These are phyloP conservation scores for Microtus richardsoni DNA, from an alignment of 2,113 vertebrate species.

Conservation along the genomic window DNA sequence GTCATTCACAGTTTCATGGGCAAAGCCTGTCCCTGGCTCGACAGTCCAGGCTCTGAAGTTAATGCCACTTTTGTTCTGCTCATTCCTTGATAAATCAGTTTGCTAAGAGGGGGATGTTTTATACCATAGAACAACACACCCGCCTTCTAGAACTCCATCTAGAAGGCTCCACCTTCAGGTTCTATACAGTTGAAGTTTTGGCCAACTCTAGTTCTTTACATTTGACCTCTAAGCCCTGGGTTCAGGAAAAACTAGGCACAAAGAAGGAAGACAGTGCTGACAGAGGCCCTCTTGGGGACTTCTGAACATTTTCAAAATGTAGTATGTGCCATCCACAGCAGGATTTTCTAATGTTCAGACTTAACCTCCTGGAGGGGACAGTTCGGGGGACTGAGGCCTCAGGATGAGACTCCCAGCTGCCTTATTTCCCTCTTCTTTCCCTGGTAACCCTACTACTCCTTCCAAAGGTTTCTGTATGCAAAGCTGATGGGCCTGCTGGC, in stretches of 20 bases:
- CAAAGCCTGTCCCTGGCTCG: not conserved
- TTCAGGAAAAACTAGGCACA: not conserved
- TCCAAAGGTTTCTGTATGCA: conserved; percentile 83
- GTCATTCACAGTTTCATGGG: not conserved
- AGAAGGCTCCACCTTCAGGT: not conserved
- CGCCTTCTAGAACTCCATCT: conserved; percentile 51
- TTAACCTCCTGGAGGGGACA: not conserved
- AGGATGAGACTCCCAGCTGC: not conserved
- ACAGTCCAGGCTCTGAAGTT: not conserved
- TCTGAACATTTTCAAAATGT: not conserved
- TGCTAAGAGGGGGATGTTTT: not conserved
- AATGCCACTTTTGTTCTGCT: not conserved
- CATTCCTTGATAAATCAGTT: not conserved
- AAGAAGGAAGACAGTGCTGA: not conserved
- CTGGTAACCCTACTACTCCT: not conserved
- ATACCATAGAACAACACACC: conserved; percentile 10
- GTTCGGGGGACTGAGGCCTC: not conserved
- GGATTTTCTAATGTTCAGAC: conserved; percentile 27
- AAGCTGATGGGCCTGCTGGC: conserved; percentile 85
- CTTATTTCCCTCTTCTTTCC: conserved; percentile 21
- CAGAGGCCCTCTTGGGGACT: not conserved
- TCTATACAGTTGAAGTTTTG: conserved; percentile 14
- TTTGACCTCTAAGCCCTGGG: not conserved
- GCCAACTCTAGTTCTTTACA: conserved; percentile 4
- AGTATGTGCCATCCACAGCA: not conserved